phyloP scores from a whole-genome alignment of 2,888 invertebrate genomes.

The Lasioglossum calceatum region DNA sequence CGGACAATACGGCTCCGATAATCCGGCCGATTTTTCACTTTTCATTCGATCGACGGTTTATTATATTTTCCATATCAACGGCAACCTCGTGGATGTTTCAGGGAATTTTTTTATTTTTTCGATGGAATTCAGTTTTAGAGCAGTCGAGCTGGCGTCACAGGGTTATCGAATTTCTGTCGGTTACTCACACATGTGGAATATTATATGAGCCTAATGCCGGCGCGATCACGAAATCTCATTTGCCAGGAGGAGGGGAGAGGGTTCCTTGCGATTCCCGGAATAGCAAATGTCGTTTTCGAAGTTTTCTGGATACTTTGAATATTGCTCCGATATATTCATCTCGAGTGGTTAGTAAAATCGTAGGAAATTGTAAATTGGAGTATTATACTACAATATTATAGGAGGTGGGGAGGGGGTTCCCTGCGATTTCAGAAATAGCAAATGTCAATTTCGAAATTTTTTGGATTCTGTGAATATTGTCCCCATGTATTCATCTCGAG shows the following conservation, averaged over 20 bases:
- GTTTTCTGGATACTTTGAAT: no score
- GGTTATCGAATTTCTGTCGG: neutral
- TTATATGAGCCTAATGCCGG: neutral
- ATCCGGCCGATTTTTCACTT: neutral
- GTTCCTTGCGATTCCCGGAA: neutral
- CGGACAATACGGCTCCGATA: neutral
- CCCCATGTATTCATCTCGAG: no score
- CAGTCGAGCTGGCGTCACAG: neutral
- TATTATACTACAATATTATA: no score
- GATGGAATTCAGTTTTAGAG: neutral
- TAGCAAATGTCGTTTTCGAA: neutral
- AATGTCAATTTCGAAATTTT: no score
- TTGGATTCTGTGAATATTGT: no score
- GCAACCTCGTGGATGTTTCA: neutral
- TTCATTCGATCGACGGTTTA: neutral
- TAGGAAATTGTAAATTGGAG: no score
- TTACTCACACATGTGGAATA: neutral
- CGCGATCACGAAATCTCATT: neutral
- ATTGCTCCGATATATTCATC: no score
- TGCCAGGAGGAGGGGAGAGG: neutral
- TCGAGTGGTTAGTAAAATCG: no score
- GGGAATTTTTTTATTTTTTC: neutral
- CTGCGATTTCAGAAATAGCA: no score
- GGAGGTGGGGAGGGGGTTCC: no score
- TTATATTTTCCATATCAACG: neutral